A percentile compares a stretch with the other conserved stretches of the same genome.
Conservation (phyloP, 1,140 invertebrate genomes). For the Prorops nasuta region DNA sequence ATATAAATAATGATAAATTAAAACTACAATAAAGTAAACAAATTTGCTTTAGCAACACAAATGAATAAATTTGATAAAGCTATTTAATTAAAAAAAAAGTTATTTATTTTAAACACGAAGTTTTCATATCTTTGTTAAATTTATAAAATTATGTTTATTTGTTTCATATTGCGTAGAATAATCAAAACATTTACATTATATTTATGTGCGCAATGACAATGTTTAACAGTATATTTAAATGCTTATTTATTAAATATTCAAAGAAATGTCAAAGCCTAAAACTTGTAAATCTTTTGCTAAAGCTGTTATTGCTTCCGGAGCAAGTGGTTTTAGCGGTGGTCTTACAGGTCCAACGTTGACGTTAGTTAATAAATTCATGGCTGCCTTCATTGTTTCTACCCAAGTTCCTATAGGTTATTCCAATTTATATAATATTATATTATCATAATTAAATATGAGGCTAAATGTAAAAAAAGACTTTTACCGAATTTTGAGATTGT, state of each 20-base stretch:
- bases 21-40: too few species aligned
- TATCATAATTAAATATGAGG: constrained; percentile 2
- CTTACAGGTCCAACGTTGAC: constrained; percentile 62
- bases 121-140: too few species aligned
- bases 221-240: too few species aligned
- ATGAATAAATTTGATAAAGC: too few species aligned
- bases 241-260: not conserved
- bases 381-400: constrained; percentile 68
- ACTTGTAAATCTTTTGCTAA: constrained; percentile 32
- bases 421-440: constrained; percentile 2
- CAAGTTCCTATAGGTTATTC: constrained; percentile 52
- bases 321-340: constrained; percentile 54
- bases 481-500: constrained; percentile 57
- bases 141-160: too few species aligned
- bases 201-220: too few species aligned
- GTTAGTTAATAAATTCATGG: constrained; percentile 62
- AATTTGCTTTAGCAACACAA: too few species aligned
- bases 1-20: too few species aligned
- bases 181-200: too few species aligned
- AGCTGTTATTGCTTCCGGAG: constrained; percentile 29
- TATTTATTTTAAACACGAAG: too few species aligned
- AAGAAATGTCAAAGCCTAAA: not conserved
- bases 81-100: too few species aligned
- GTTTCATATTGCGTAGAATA: too few species aligned
- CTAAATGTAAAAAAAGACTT: not conserved